phyloP scores from a whole-genome alignment of 2,888 invertebrate species.

The Cheilosia vernalis region DNA sequence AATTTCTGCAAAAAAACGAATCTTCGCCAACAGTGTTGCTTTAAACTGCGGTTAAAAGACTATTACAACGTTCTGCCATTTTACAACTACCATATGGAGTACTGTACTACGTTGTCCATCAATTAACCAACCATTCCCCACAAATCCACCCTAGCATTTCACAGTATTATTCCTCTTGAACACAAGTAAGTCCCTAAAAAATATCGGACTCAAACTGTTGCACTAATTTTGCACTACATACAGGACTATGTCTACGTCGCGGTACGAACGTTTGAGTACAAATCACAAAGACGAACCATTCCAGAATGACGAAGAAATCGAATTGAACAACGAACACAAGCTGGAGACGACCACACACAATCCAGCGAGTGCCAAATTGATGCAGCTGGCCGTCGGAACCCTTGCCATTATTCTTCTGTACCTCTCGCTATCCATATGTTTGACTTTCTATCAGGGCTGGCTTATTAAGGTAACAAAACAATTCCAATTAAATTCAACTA shows the following conservation, averaged over 20 bases:
- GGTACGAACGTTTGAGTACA: conserved; percentile 81
- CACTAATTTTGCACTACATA: conserved; percentile 11
- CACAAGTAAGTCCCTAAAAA: conserved; percentile 40
- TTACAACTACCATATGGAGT: conserved; percentile 56
- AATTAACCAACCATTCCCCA: conserved; percentile 38
- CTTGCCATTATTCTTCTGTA: conserved; percentile 89
- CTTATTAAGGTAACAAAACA: conserved; percentile 88
- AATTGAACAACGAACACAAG: conserved; percentile 77
- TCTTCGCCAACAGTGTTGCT: conserved; percentile 44
- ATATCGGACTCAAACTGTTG: conserved; percentile 58
- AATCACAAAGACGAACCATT: conserved; percentile 76
- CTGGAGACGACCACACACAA: conserved; percentile 56
- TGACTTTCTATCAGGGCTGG: conserved; percentile 98
- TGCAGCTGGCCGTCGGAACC: conserved; percentile 82
- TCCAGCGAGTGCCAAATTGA: conserved; percentile 78
- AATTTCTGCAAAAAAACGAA: conserved; percentile 31
- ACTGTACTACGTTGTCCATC: not conserved
- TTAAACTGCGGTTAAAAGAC: not conserved
- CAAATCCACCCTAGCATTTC: conserved; percentile 9
- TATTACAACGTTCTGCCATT: not conserved
- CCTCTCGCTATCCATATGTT: conserved; percentile 95
- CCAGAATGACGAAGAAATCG: conserved; percentile 79
- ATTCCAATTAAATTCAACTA: not conserved
- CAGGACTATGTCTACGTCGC: conserved; percentile 77
- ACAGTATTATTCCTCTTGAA: not conserved